Base-by-base conservation (phyloP, 1,140 invertebrate genomes). In the Bursaphelenchus mucronatus region DNA sequence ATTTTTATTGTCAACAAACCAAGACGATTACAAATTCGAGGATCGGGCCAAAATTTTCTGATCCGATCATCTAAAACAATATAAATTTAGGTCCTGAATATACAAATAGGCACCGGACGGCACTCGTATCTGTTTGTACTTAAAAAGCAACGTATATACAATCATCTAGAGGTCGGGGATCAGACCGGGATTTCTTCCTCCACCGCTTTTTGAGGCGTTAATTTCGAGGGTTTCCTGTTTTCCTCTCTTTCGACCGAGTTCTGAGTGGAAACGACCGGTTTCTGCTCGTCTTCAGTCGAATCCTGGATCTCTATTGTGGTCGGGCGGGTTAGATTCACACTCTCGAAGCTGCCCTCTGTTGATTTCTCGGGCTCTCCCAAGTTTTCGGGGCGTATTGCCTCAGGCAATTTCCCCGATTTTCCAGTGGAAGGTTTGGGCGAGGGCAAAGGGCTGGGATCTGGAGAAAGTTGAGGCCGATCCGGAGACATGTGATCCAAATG, bases 221-320 rank as follows among this genome's bases (percentile, higher is more conserved):
- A 30, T 30, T 30, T 30, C 30, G 30, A 30, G 30, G 30, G 30
- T 30, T 30, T 30, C 30, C 30, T 30, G 30, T 30, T 30, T 30
- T 30, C 30, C 30, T 5, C 30, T 30, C 30, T 30, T 1, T 30
- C 30, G 30, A 30, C 30, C 30, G 30, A 30, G 30, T 30, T 30
- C 30, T 30, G 30, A 1, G 30, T 1, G 30, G 30, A 30, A 30
- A 30, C 30, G 30, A 30, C 30, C 30, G 30, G 30, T 30, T 30
- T 30, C 30, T 30, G 30, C 30, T 30, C 30, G 30, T 30, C 30
- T 5, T 30, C 30, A 1, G 30, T 30, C 2, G 57, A 39, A 11
- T 59, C 57, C 40, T 13, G 19, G 11, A 59, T n/a, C 11, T 59
- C 57, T 2, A 59, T 59, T 1, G 19, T 59, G 13, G 57, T 59